phyloP scores from a whole-genome alignment of 2,113 vertebrate genomes.

The Entelurus aequoreus region DNA sequence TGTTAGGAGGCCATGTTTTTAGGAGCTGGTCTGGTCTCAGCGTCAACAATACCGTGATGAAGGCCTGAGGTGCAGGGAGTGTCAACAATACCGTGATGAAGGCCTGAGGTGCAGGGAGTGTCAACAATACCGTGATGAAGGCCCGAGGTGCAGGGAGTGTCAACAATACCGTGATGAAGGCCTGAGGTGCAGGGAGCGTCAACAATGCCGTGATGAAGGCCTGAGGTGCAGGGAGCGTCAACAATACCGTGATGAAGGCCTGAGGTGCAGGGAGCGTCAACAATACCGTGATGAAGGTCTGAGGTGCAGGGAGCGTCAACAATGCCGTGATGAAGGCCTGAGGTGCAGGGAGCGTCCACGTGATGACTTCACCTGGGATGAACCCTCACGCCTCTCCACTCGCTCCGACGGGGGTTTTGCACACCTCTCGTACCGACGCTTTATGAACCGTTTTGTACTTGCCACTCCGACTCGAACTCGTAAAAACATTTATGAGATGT shows the following conservation, averaged over 20 bases:
- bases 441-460: conserved; percentile 25
- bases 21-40: neutral
- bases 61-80: conserved; percentile 6
- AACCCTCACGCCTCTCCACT: conserved; percentile 33
- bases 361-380: conserved; percentile 54
- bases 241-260: neutral
- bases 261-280: no score
- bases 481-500: conserved; percentile 5
- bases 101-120: conserved; percentile 12
- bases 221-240: conserved; percentile 7
- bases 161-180: conserved; percentile 35
- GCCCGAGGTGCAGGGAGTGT: conserved; percentile 9
- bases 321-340: neutral
- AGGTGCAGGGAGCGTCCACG: conserved; percentile 12
- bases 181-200: conserved; percentile 9
- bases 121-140: conserved; percentile 31
- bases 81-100: conserved; percentile 29
- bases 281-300: neutral
- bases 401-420: conserved; percentile 7
- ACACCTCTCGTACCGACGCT: conserved; percentile 18
- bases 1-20: neutral
- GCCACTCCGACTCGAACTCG: conserved; percentile 7
- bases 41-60: neutral
- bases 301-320: conserved; percentile 5
- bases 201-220: conserved; percentile 38